A percentile compares a stretch with the other conserved stretches of the same genome.
Evolutionary conservation across 2,797 vertebrate genomes (phyloP).

Genomic region (Hoplostethus mediterraneus): DNA sequence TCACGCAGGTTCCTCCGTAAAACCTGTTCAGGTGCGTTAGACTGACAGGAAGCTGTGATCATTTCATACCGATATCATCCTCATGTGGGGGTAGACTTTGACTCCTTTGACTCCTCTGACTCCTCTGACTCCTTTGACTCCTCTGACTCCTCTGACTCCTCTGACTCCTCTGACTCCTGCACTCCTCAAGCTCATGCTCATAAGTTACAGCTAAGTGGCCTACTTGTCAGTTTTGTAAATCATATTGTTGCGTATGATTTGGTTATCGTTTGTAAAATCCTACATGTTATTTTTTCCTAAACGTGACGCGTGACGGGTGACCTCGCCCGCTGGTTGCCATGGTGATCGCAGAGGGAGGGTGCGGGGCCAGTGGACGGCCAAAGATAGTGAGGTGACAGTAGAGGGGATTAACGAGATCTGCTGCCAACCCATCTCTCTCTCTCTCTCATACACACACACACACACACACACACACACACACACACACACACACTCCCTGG

Average conservation of each 20-base stretch:
- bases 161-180: no score
- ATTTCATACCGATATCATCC: no score
- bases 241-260: background rate
- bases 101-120: no score
- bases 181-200: no score
- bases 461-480: background rate
- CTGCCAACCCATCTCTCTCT: background rate
- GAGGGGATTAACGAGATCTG: constrained; percentile 17
- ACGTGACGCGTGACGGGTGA: background rate
- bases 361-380: background rate
- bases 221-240: no score
- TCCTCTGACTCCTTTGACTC: no score
- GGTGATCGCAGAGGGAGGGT: background rate
- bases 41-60: no score
- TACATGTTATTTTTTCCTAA: no score
- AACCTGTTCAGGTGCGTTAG: background rate
- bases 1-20: constrained; percentile 18
- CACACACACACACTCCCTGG: background rate
- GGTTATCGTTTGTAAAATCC: background rate
- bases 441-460: background rate
- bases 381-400: background rate
- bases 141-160: no score
- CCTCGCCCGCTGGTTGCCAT: constrained; percentile 9
- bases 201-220: no score
- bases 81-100: no score